Evolutionary conservation across 1,140 invertebrate genomes (phyloP).

Genomic region (Drosophila eugracilis): DNA sequence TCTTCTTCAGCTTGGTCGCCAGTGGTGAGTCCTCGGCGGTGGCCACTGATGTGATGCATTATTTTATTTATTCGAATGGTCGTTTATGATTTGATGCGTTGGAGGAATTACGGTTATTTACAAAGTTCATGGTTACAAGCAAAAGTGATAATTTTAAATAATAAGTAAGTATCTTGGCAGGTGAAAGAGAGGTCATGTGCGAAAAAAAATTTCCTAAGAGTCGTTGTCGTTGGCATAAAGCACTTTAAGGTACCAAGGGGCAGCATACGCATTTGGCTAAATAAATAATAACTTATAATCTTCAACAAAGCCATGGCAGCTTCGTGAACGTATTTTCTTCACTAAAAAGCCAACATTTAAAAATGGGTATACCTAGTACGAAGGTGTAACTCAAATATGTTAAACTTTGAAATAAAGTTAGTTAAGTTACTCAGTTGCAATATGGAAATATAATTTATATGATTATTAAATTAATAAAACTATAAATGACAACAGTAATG

Average conservation of each 20-base stretch:
- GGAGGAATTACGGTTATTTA: constrained; percentile 59
- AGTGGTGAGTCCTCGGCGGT: constrained; percentile 88
- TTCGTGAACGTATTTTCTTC: too few relatives aligned
- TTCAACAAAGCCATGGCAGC: too few relatives aligned
- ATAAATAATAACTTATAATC: too few relatives aligned
- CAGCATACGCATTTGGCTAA: not conserved
- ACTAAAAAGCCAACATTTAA: too few relatives aligned
- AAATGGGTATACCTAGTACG: too few relatives aligned
- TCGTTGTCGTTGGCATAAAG: not conserved
- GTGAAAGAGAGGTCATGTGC: constrained; percentile 48
- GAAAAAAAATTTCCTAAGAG: constrained; percentile 42
- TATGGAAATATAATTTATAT: too few relatives aligned
- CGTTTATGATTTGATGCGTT: constrained; percentile 17
- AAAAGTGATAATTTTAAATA: constrained; percentile 19
- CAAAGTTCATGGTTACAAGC: constrained; percentile 43
- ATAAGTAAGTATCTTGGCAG: not conserved
- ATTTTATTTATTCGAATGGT: constrained; percentile 19
- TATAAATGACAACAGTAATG: too few relatives aligned
- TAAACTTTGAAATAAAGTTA: too few relatives aligned
- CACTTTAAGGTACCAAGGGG: not conserved
- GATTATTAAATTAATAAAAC: too few relatives aligned
- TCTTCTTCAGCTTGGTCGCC: constrained; percentile 89
- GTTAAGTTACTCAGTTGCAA: too few relatives aligned
- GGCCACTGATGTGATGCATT: constrained; percentile 86
- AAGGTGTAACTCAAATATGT: too few relatives aligned